These are phyloP conservation scores for Caranx melampygus DNA, from an alignment of 2,113 vertebrate genomes.

Conservation along the genomic window DNA sequence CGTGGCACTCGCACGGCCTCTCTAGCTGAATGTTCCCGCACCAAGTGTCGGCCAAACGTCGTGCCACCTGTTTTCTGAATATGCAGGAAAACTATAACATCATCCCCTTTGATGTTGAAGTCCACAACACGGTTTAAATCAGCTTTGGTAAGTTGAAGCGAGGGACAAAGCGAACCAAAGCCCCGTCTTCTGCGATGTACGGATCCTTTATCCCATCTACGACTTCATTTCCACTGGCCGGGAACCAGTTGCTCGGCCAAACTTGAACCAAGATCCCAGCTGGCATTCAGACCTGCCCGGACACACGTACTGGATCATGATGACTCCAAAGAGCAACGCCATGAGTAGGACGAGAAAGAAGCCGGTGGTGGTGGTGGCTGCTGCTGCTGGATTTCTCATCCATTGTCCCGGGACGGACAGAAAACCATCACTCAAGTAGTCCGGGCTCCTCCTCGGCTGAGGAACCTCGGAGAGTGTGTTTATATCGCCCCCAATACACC, in stretches of 20 bases:
- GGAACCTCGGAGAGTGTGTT: slow-evolving; percentile 6
- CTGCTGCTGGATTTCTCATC: slow-evolving; percentile 91
- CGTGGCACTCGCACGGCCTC: slow-evolving; percentile 94
- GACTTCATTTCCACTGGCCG: slow-evolving; percentile 17
- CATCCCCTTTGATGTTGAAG: slow-evolving; percentile 95
- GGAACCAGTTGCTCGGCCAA: slow-evolving; percentile 53
- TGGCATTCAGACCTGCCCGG: slow-evolving; percentile 92
- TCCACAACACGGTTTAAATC: slow-evolving; percentile 89
- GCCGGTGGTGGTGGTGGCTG: slow-evolving; percentile 81
- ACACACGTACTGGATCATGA: slow-evolving; percentile 95
- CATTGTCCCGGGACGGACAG: slow-evolving; percentile 85
- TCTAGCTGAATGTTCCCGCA: slow-evolving; percentile 96
- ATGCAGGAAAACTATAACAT: slow-evolving; percentile 90
- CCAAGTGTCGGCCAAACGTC: slow-evolving; percentile 92
- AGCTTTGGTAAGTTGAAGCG: slow-evolving; percentile 89
- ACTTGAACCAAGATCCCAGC: slow-evolving; percentile 78
- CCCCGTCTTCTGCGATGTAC: slow-evolving; percentile 92
- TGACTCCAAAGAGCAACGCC: slow-evolving; percentile 91
- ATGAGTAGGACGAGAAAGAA: slow-evolving; percentile 90
- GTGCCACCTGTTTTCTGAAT: slow-evolving; percentile 92
- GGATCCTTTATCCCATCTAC: slow-evolving; percentile 84
- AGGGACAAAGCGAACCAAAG: slow-evolving; percentile 89
- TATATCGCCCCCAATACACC: background rate
- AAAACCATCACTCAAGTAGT: slow-evolving; percentile 80
- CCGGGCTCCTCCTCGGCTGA: slow-evolving; percentile 53